Conservation (phyloP, 2,797 vertebrate genomes). For the Sebastes variabilis region DNA sequence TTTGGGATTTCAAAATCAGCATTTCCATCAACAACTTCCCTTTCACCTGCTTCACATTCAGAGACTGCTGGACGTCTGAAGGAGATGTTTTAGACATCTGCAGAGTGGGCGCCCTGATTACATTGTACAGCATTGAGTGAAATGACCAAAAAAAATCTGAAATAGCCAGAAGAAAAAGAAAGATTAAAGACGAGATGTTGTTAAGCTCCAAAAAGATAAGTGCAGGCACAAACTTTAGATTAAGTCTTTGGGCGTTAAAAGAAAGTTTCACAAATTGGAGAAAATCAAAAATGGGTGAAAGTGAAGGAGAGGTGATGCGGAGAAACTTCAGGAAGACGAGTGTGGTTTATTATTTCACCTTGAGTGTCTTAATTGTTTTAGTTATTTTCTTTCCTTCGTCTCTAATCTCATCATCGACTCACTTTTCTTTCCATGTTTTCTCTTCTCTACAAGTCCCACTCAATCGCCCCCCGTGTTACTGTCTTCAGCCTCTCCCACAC, state of each 20-base stretch:
- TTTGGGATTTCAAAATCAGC: not conserved
- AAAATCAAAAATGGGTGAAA: not conserved
- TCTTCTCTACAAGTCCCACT: no score
- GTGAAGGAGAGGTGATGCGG: not conserved
- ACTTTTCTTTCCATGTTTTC: not conserved
- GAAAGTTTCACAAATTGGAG: not conserved
- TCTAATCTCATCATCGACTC: not conserved
- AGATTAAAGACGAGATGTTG: not conserved
- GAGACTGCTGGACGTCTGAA: not conserved
- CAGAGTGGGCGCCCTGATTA: constrained; percentile 72
- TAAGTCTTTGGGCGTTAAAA: constrained; percentile 4
- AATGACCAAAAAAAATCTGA: not conserved
- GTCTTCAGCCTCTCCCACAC: not conserved
- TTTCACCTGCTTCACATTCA: not conserved
- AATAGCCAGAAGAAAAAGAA: not conserved
- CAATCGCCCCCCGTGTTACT: no score
- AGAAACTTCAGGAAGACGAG: not conserved
- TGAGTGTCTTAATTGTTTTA: not conserved
- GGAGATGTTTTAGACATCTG: not conserved
- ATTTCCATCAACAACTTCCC: not conserved
- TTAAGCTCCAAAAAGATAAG: not conserved
- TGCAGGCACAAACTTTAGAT: not conserved
- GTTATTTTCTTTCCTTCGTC: not conserved
- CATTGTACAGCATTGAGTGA: not conserved
- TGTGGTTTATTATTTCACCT: not conserved